These are phyloP conservation scores for Oppia nitens DNA, from an alignment of 1,140 invertebrate species.

Conservation along the genomic window DNA sequence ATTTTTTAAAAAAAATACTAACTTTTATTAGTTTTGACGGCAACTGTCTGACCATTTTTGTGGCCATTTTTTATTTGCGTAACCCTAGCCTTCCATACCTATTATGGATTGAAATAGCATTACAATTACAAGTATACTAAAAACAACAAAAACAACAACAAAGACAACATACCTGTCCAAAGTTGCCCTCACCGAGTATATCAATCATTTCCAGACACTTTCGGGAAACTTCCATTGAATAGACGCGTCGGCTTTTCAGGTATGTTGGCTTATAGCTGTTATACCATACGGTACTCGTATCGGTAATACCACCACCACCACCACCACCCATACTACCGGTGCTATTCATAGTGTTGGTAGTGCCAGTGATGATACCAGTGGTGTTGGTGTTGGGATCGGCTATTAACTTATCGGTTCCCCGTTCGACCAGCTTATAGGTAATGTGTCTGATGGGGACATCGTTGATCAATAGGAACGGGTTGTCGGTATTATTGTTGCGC, in stretches of 20 bases:
- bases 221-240: slow-evolving; percentile 46
- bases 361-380: background rate
- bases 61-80: slow-evolving; percentile 55
- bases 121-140: slow-evolving; percentile 4
- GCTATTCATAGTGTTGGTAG: background rate
- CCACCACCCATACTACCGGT: background rate
- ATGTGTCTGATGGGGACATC: slow-evolving; percentile 2
- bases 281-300: background rate
- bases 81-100: slow-evolving; percentile 46
- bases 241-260: slow-evolving; percentile 1
- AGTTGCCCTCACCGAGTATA: slow-evolving; percentile 61
- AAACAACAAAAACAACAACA: background rate
- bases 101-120: background rate
- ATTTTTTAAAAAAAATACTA: no score
- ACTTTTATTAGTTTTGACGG: slow-evolving; percentile 54
- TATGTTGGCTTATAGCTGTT: slow-evolving; percentile 3
- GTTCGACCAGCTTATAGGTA: background rate
- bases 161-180: slow-evolving; percentile 52
- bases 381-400: background rate
- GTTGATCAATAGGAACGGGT: background rate
- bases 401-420: slow-evolving; percentile 2
- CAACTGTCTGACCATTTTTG: slow-evolving; percentile 40
- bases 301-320: background rate
- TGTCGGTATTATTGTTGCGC: background rate
- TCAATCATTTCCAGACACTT: slow-evolving; percentile 58